Percentiles rank a stretch among this genome's conserved stretches.
These are phyloP conservation scores for Drosophila bocqueti DNA, from an alignment of 1,140 invertebrate genomes.

Conservation along the genomic window DNA sequence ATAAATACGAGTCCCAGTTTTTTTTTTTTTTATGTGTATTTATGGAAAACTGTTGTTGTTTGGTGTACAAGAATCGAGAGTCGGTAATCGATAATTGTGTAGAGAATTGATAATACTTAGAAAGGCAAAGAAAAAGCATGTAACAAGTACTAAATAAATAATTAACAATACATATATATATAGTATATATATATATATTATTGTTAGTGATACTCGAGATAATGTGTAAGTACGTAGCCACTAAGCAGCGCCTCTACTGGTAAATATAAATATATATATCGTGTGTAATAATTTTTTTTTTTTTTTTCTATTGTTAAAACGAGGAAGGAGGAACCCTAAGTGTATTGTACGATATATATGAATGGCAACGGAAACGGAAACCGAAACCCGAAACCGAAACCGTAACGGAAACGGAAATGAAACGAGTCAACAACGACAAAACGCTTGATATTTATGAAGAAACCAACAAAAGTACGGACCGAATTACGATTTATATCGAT, in stretches of 20 bases:
- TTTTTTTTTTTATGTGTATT: slow-evolving; percentile 63
- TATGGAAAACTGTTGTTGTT: slow-evolving; percentile 67
- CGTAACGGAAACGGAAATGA: slow-evolving; percentile 17
- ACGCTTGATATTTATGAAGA: slow-evolving; percentile 58
- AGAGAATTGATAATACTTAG: slow-evolving; percentile 57
- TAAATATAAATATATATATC: slow-evolving; percentile 6
- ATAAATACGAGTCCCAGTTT: slow-evolving; percentile 34
- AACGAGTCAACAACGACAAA: slow-evolving; percentile 66
- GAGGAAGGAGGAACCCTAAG: slow-evolving; percentile 24
- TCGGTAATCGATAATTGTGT: slow-evolving; percentile 34
- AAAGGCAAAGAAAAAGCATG: slow-evolving; percentile 25
- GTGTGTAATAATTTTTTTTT: slow-evolving; percentile 54
- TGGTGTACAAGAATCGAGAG: slow-evolving; percentile 47
- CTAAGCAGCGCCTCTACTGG: slow-evolving; percentile 58
- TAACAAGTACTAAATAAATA: slow-evolving; percentile 46
- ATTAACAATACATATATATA: slow-evolving; percentile 63
- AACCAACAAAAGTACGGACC: slow-evolving; percentile 30
- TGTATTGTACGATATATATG: slow-evolving; percentile 43
- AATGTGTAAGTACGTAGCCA: slow-evolving; percentile 66
- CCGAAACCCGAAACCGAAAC: neutral
- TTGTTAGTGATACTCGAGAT: slow-evolving; percentile 75
- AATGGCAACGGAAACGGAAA: neutral
- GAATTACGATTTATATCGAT: neutral
- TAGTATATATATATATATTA: slow-evolving; percentile 35
- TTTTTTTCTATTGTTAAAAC: slow-evolving; percentile 49